Evolutionary conservation across 1,140 invertebrate genomes (phyloP).

Genomic region (Leptinotarsa texana): DNA sequence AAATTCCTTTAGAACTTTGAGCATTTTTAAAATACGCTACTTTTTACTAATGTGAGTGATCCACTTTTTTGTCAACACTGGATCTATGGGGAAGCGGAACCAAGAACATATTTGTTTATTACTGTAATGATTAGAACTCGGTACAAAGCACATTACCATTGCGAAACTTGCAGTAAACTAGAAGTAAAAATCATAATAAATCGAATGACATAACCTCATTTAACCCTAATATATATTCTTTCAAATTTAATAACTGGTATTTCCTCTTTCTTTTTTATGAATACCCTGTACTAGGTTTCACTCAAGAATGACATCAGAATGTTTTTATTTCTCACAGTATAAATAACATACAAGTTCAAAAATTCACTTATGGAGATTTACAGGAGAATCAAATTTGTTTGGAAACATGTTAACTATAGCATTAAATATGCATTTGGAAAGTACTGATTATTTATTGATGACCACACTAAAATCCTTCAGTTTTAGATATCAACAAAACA

Average conservation of each 20-base stretch:
- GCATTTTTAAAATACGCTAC: constrained; percentile 15
- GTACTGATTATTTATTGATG: no score
- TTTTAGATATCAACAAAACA: no score
- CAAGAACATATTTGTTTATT: constrained; percentile 13
- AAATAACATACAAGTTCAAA: no score
- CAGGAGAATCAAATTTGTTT: background rate
- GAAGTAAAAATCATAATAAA: constrained; percentile 15
- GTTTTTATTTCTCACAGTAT: no score
- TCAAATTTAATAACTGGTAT: background rate
- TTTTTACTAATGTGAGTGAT: constrained; percentile 53
- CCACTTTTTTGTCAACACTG: background rate
- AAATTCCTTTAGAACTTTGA: constrained; percentile 16
- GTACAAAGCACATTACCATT: constrained; percentile 16
- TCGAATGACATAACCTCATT: constrained; percentile 1
- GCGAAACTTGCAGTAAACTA: constrained; percentile 4
- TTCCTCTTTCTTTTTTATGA: constrained; percentile 2
- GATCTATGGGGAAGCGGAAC: constrained; percentile 14
- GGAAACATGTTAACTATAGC: constrained; percentile 10
- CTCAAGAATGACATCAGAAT: background rate
- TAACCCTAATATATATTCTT: constrained; percentile 1
- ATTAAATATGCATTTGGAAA: no score
- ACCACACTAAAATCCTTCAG: no score
- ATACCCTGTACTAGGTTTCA: constrained; percentile 3
- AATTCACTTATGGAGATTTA: background rate
- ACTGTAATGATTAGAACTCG: constrained; percentile 13